These are phyloP conservation scores for Unio delphinus DNA, from an alignment of 2,888 invertebrate genomes.

Conservation along the genomic window DNA sequence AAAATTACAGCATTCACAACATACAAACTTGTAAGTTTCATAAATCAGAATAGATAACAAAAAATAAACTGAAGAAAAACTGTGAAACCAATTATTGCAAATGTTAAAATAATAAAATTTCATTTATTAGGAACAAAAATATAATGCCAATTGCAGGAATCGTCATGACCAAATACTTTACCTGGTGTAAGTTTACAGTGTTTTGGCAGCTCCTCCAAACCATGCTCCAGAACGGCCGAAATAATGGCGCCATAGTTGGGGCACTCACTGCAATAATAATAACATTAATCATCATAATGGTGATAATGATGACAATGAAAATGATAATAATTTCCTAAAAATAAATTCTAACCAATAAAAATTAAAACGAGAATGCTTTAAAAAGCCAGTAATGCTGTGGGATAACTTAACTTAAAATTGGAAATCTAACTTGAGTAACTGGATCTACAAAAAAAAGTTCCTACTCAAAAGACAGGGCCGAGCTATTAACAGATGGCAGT, in stretches of 20 bases:
- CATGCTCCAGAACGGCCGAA: slow-evolving; percentile 83
- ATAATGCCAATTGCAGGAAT: neutral
- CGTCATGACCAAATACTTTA: slow-evolving; percentile 5
- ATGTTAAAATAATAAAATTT: neutral
- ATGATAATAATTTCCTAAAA: neutral
- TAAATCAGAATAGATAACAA: too few relatives aligned
- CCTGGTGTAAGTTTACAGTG: slow-evolving; percentile 92
- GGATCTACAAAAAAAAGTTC: neutral
- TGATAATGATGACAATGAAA: too few relatives aligned
- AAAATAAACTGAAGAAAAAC: too few relatives aligned
- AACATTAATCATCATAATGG: neutral
- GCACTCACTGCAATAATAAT: slow-evolving; percentile 82
- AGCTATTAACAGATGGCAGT: too few relatives aligned
- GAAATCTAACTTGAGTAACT: neutral
- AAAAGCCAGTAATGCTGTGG: neutral
- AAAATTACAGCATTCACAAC: too few relatives aligned
- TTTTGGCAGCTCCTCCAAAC: slow-evolving; percentile 81
- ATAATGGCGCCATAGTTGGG: slow-evolving; percentile 93
- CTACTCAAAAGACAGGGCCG: too few relatives aligned
- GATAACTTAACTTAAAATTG: neutral
- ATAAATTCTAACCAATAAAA: neutral
- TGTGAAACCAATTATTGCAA: too few relatives aligned
- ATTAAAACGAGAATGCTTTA: neutral
- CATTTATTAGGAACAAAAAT: neutral
- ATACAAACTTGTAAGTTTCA: too few relatives aligned